A percentile compares a stretch with the other conserved stretches of the same genome.
These are phyloP conservation scores for Eutolmus rufibarbis DNA, from an alignment of 2,888 invertebrate species.

Conservation along the genomic window DNA sequence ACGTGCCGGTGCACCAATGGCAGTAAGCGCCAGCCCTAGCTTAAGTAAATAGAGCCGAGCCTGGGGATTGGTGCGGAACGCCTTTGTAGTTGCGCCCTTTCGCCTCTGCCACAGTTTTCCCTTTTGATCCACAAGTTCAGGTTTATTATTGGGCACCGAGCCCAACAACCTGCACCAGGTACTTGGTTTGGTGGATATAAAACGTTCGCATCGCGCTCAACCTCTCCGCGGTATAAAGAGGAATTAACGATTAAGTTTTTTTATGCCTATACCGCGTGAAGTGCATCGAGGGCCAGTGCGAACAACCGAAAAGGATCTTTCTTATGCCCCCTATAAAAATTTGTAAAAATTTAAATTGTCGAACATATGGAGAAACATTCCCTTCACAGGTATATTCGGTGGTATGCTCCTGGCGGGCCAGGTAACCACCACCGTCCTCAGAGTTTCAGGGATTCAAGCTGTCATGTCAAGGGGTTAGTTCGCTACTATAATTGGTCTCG, in stretches of 20 bases:
- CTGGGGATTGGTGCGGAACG: slow-evolving; percentile 13
- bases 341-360: slow-evolving; percentile 24
- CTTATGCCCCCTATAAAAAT: slow-evolving; percentile 2
- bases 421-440: background rate
- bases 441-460: background rate
- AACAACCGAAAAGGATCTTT: background rate
- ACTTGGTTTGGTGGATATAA: background rate
- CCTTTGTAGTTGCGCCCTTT: slow-evolving; percentile 19
- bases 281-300: background rate
- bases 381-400: background rate
- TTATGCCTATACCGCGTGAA: background rate
- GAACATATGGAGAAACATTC: slow-evolving; percentile 5
- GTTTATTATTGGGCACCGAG: background rate
- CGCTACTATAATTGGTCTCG: background rate
- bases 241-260: background rate
- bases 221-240: background rate
- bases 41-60: slow-evolving; percentile 38
- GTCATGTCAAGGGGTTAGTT: background rate
- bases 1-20: slow-evolving; percentile 45
- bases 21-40: slow-evolving; percentile 41
- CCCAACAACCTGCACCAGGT: background rate
- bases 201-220: background rate
- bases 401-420: background rate
- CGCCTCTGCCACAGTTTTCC: background rate
- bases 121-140: background rate